Conservation (phyloP, 2,797 vertebrate species). For the Potorous gilbertii region DNA sequence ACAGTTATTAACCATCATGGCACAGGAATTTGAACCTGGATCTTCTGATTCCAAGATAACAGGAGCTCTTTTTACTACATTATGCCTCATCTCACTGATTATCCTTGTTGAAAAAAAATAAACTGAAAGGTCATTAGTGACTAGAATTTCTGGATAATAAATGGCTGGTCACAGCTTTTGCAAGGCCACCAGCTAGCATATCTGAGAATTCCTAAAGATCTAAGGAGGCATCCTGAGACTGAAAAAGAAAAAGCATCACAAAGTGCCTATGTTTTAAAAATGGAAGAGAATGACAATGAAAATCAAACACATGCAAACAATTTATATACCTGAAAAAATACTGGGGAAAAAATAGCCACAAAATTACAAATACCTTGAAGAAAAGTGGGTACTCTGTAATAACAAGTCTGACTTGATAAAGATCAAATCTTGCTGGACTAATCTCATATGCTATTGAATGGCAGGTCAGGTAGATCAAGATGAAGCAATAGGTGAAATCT, state of each 20-base stretch:
- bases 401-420: neutral
- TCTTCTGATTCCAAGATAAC: neutral
- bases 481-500: neutral
- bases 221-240: neutral
- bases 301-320: neutral
- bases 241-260: neutral
- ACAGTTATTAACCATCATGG: neutral
- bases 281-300: neutral
- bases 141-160: neutral
- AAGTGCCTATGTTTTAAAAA: neutral
- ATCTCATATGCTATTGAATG: neutral
- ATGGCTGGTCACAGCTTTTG: neutral
- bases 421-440: neutral
- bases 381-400: neutral
- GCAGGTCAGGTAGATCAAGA: neutral
- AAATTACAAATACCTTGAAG: conserved; percentile 5
- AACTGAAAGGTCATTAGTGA: neutral
- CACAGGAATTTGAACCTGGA: neutral
- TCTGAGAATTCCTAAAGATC: neutral
- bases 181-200: neutral
- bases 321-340: neutral
- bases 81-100: neutral
- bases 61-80: neutral
- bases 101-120: neutral
- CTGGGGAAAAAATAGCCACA: neutral